Percentiles rank a stretch among this genome's conserved stretches.
phyloP scores from a whole-genome alignment of 1,140 invertebrate genomes.

The Proctacanthus coquilletti region DNA sequence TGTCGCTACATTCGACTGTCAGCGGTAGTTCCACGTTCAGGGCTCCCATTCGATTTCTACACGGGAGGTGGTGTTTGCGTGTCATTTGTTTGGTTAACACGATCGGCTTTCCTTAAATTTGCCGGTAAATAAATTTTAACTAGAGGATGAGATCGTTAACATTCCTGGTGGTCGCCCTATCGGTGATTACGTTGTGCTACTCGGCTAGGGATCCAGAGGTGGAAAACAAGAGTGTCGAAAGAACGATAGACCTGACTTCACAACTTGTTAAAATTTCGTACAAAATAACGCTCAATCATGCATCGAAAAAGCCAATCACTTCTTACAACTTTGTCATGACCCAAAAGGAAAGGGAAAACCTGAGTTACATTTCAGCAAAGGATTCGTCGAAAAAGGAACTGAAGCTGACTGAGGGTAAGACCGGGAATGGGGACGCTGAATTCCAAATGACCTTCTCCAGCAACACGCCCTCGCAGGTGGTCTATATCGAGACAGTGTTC shows the following conservation, averaged over 20 bases:
- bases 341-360: conserved; percentile 38
- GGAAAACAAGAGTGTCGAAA: conserved; percentile 66
- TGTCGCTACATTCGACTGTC: no score
- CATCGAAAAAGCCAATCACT: conserved; percentile 47
- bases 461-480: conserved; percentile 32
- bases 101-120: no score
- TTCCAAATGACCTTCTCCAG: conserved; percentile 36
- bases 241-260: conserved; percentile 70
- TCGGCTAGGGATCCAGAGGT: conserved; percentile 34
- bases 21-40: no score
- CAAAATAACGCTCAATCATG: conserved; percentile 70
- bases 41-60: no score
- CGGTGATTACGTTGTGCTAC: no score
- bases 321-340: conserved; percentile 60
- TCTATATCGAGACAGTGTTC: conserved; percentile 60
- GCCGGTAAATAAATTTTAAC: no score
- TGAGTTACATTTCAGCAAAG: conserved; percentile 60
- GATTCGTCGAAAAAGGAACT: conserved; percentile 48
- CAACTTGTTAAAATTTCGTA: conserved; percentile 73
- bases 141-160: no score
- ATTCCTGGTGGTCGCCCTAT: no score
- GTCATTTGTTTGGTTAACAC: no score
- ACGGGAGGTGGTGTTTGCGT: no score
- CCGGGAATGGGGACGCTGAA: conserved; percentile 31
- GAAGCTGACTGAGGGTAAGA: conserved; percentile 35